These are phyloP conservation scores for Stenurella melanura DNA, from an alignment of 2,888 invertebrate species.

Conservation along the genomic window DNA sequence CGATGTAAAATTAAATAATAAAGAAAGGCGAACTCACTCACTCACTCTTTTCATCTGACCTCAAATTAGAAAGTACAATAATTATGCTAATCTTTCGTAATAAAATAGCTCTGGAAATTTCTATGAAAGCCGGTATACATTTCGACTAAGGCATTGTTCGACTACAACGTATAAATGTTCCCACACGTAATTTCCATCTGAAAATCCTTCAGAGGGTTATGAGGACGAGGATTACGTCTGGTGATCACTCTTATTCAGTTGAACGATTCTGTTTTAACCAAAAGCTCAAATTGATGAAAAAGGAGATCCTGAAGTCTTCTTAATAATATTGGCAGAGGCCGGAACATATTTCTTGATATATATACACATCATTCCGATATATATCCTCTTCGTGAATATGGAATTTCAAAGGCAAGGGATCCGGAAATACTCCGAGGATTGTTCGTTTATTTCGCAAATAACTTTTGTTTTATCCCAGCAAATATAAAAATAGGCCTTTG, in stretches of 20 bases:
- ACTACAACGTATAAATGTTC: not conserved
- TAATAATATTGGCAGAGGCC: not conserved
- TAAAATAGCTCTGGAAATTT: not conserved
- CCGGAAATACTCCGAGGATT: not conserved
- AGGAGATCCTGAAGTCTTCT: not conserved
- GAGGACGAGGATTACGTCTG: conserved; percentile 1
- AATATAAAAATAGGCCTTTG: not conserved
- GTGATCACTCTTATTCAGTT: conserved; percentile 1
- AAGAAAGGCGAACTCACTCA: no score
- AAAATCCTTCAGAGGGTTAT: conserved; percentile 3
- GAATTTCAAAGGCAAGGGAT: conserved; percentile 1
- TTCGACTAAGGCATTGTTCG: not conserved
- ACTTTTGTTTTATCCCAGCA: not conserved
- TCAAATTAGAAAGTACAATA: no score
- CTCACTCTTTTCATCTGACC: no score
- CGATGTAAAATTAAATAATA: no score
- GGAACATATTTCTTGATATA: not conserved
- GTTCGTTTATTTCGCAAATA: conserved; percentile 8
- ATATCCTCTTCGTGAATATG: not conserved
- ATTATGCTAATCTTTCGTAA: no score
- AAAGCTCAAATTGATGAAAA: conserved; percentile 8
- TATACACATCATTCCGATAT: conserved; percentile 3
- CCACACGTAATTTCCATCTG: not conserved
- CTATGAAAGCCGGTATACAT: not conserved
- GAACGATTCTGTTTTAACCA: conserved; percentile 4